Evolutionary conservation across 1,140 invertebrate genomes (phyloP).

Genomic region (Pomacea maculata): DNA sequence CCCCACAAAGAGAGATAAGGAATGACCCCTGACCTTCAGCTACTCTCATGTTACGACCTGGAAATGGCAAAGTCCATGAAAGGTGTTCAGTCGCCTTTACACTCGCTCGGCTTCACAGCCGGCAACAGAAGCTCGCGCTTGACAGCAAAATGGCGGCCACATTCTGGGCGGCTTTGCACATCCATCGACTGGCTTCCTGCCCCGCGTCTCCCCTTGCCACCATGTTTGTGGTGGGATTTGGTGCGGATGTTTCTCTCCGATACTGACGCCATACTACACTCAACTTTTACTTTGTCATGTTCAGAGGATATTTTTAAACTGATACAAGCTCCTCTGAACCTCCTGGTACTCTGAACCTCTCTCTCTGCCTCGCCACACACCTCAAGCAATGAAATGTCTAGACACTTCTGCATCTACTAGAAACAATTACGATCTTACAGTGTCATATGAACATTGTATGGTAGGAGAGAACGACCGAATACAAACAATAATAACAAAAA

Average conservation of each 20-base stretch:
- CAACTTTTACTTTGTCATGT: background rate
- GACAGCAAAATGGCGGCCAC: background rate
- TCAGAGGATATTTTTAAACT: background rate
- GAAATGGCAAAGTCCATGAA: background rate
- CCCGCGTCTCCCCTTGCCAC: no score
- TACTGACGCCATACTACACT: no score
- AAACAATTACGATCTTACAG: background rate
- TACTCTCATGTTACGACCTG: background rate
- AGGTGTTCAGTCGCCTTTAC: background rate
- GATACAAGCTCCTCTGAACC: background rate
- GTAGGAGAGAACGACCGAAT: accelerated
- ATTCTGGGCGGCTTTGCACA: no score
- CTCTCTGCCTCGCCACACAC: background rate
- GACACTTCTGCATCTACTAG: background rate
- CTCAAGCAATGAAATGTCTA: background rate
- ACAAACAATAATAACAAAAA: background rate
- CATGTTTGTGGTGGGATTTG: background rate
- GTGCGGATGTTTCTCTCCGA: background rate
- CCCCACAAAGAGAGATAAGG: background rate
- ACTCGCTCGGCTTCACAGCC: background rate
- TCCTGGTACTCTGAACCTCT: background rate
- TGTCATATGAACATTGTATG: background rate
- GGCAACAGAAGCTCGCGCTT: background rate
- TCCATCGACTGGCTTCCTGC: no score
- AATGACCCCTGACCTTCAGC: background rate